A percentile compares a stretch with the other conserved stretches of the same genome.
Evolutionary conservation across 1,140 invertebrate species (phyloP).

Genomic region (Choristoneura fumiferana): DNA sequence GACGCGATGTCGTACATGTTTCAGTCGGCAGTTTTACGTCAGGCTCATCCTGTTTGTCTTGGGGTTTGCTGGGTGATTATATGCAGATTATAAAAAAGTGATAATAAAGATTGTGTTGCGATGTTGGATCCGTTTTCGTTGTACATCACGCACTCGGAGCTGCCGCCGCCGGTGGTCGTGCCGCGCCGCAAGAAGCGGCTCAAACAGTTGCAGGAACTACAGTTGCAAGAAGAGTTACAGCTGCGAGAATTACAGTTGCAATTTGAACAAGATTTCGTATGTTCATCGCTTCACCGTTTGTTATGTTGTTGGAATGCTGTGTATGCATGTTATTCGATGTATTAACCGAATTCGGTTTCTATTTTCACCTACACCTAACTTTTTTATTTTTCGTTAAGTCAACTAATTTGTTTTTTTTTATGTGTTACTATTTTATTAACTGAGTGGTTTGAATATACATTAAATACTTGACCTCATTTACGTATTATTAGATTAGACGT

Average conservation of each 20-base stretch:
- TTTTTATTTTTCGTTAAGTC: not conserved
- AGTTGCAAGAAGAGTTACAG: constrained; percentile 10
- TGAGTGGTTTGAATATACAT: not conserved
- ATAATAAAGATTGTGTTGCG: constrained; percentile 31
- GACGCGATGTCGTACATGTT: constrained; percentile 41
- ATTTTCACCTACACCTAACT: constrained; percentile 10
- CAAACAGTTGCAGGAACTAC: constrained; percentile 50
- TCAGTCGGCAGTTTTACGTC: constrained; percentile 42
- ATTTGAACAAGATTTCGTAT: constrained; percentile 41
- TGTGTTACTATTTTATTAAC: not conserved
- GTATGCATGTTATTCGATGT: constrained; percentile 25
- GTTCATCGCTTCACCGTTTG: constrained; percentile 13
- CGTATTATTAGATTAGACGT: constrained; percentile 6
- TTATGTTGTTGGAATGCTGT: constrained; percentile 26
- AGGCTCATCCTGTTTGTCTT: constrained; percentile 49
- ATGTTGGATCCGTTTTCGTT: constrained; percentile 73
- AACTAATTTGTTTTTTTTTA: not conserved
- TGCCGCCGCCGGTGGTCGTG: constrained; percentile 65
- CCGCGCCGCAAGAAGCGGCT: constrained; percentile 72
- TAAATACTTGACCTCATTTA: constrained; percentile 6
- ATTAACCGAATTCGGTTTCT: constrained; percentile 2
- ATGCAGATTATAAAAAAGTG: constrained; percentile 26
- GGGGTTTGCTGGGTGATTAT: constrained; percentile 22
- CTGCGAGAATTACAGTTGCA: constrained; percentile 33
- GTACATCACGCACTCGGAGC: constrained; percentile 66